Percentiles rank a stretch among this genome's conserved stretches.
Conservation (phyloP, 2,797 vertebrate species). For the Rallus crepitans region DNA sequence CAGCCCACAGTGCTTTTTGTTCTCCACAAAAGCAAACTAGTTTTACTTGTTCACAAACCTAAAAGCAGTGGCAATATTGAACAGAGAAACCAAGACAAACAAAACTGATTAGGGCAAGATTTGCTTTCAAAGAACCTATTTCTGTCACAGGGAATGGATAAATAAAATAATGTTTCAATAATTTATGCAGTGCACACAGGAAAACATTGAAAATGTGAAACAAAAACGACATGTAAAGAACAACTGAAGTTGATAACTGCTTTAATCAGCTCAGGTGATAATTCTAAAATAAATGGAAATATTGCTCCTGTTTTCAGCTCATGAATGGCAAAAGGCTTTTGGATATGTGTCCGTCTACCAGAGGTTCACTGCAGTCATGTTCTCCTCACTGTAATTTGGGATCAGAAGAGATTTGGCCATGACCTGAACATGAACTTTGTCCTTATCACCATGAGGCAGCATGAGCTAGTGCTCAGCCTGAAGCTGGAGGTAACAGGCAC, state of each 20-base stretch:
- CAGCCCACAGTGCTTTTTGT: slow-evolving; percentile 49
- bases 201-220: slow-evolving; percentile 64
- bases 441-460: not conserved
- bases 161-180: slow-evolving; percentile 80
- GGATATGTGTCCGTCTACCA: not conserved
- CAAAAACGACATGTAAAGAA: slow-evolving; percentile 51
- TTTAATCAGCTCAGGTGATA: slow-evolving; percentile 73
- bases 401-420: not conserved
- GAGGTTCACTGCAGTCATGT: not conserved
- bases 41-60: slow-evolving; percentile 47
- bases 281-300: slow-evolving; percentile 76
- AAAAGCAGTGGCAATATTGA: slow-evolving; percentile 45
- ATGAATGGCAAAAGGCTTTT: not conserved
- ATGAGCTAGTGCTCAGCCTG: not conserved
- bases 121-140: slow-evolving; percentile 74
- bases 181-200: slow-evolving; percentile 67
- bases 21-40: slow-evolving; percentile 34
- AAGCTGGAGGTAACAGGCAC: not conserved
- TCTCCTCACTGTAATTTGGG: not conserved
- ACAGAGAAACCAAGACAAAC: slow-evolving; percentile 70
- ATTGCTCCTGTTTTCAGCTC: slow-evolving; percentile 33
- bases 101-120: slow-evolving; percentile 75
- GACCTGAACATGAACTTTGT: not conserved
- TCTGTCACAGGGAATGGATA: slow-evolving; percentile 74
- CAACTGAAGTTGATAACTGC: slow-evolving; percentile 54